These are phyloP conservation scores for Chloropsis hardwickii DNA, from an alignment of 2,113 vertebrate genomes.

Conservation along the genomic window DNA sequence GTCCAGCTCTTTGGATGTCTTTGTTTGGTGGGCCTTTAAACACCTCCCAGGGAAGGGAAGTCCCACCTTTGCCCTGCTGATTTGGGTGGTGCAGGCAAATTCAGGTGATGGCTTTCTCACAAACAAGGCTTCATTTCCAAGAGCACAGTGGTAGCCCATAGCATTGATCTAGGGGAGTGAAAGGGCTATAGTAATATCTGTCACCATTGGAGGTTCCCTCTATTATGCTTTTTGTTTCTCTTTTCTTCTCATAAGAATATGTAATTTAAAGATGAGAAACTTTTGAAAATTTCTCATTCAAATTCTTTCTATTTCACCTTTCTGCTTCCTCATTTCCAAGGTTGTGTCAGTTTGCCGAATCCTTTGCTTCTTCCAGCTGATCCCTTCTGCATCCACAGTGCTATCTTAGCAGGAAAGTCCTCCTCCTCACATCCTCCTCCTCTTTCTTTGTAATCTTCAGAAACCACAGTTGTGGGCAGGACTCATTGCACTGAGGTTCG, in stretches of 20 bases:
- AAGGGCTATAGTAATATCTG: neutral
- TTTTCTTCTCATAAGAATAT: neutral
- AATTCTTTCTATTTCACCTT: neutral
- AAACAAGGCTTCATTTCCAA: neutral
- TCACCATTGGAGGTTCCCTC: neutral
- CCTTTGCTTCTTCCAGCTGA: neutral
- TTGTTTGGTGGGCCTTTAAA: neutral
- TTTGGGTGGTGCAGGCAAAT: neutral
- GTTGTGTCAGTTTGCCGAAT: neutral
- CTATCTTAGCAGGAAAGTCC: neutral
- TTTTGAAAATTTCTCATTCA: neutral
- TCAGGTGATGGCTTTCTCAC: neutral
- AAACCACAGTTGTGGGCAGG: neutral
- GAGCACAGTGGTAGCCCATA: neutral
- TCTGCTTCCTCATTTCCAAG: neutral
- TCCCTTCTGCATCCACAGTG: neutral
- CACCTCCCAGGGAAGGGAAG: neutral
- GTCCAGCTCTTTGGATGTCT: neutral
- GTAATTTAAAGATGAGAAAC: neutral
- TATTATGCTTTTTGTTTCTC: neutral
- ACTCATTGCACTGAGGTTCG: neutral
- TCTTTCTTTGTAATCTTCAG: neutral
- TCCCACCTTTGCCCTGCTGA: neutral
- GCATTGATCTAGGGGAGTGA: neutral
- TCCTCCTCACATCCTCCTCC: neutral